Percentiles rank a stretch among this genome's conserved stretches.
These are phyloP conservation scores for Bufo bufo DNA, from an alignment of 2,113 vertebrate species.

Conservation along the genomic window DNA sequence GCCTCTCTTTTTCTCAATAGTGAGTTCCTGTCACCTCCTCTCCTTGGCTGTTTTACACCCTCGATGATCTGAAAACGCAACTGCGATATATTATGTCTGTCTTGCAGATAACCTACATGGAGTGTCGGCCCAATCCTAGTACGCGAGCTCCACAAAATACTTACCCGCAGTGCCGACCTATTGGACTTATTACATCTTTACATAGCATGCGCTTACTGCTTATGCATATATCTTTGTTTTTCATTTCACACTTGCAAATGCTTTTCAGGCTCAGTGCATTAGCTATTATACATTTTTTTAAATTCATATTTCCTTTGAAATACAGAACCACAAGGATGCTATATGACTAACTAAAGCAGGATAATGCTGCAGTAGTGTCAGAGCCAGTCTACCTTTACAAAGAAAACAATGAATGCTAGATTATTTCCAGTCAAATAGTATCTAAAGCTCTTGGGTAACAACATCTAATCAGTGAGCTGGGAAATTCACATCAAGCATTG, in stretches of 20 bases:
- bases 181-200: too few relatives aligned
- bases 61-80: too few relatives aligned
- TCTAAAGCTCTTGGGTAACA: slow-evolving; percentile 42
- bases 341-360: slow-evolving; percentile 26
- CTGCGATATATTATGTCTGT: too few relatives aligned
- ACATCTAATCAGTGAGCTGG: slow-evolving; percentile 62
- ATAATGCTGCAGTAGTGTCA: slow-evolving; percentile 31
- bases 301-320: neutral
- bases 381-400: slow-evolving; percentile 44
- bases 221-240: neutral
- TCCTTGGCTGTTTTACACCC: too few relatives aligned
- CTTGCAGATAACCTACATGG: too few relatives aligned
- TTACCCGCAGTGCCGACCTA: too few relatives aligned
- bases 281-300: neutral
- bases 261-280: neutral
- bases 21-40: too few relatives aligned
- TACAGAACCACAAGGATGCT: neutral
- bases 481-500: slow-evolving; percentile 60
- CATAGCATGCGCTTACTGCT: too few relatives aligned
- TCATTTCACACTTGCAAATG: neutral
- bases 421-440: slow-evolving; percentile 47
- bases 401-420: slow-evolving; percentile 47
- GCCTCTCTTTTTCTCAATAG: too few relatives aligned
- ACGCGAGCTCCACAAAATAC: too few relatives aligned
- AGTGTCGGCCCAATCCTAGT: too few relatives aligned